A percentile compares a stretch with the other conserved stretches of the same genome.
Conservation (phyloP, 1,140 invertebrate species). For the Melipona quadrifasciata region DNA sequence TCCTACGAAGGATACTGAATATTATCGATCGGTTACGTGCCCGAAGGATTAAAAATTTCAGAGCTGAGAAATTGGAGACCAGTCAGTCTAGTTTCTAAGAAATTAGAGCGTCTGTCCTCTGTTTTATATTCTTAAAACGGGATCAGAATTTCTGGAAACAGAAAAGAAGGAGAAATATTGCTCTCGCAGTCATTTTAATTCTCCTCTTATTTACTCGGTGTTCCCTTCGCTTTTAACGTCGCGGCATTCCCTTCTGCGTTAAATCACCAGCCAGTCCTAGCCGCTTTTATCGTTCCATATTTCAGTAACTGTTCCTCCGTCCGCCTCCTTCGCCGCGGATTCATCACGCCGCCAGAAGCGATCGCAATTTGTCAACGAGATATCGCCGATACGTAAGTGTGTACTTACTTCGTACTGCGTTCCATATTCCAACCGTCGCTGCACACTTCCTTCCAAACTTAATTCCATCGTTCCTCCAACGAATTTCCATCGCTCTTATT, state of each 20-base stretch:
- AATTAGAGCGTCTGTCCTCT: too few relatives aligned
- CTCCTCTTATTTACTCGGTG: not conserved
- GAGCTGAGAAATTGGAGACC: too few relatives aligned
- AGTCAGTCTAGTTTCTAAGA: too few relatives aligned
- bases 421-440: not conserved
- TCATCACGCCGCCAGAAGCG: slow-evolving; percentile 14
- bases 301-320: slow-evolving; percentile 15
- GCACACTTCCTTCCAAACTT: not conserved
- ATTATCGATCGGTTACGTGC: too few relatives aligned
- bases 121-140: not conserved
- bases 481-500: not conserved
- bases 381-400: not conserved
- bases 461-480: not conserved
- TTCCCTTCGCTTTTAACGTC: not conserved
- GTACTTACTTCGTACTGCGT: not conserved
- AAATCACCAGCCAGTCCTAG: not conserved
- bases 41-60: too few relatives aligned
- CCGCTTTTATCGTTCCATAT: slow-evolving; percentile 18
- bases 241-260: not conserved
- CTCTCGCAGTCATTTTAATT: not conserved
- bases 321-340: not conserved
- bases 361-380: slow-evolving; percentile 24
- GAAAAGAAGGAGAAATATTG: not conserved
- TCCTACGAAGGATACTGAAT: too few relatives aligned
- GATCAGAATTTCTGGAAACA: not conserved